Base-by-base conservation (phyloP, 2,888 invertebrate genomes). In the Sesamia inferens region DNA sequence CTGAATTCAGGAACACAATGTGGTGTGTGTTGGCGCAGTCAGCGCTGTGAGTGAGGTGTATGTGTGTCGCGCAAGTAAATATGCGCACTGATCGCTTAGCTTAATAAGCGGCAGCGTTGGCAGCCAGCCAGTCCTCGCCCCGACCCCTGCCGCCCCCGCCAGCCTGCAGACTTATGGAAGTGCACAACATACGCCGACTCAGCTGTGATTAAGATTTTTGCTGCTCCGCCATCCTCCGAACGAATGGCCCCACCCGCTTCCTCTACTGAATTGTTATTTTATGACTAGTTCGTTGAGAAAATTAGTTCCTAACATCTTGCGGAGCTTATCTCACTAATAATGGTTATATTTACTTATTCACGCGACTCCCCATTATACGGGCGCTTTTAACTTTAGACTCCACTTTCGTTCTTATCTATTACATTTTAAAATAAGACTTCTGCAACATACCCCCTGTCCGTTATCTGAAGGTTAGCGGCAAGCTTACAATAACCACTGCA, bases 121-220 rank as follows among this genome's bases (percentile, higher is more conserved):
- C 85, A 55, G 16, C 13, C 44, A 63, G 85, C 85, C 85, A 85
- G 74, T 59, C 67, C 10, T 5, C 65, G 42, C 64, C 71, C 42
- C 19, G 59, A 51, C 68, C 63, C 78, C 70, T 71, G 67, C 6
- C 10, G 13, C 66, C 59, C 54, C 22, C 68, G 13, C 55, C 59
- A 63, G 59, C 61, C 48, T 62, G 64, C 77, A 73, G 75, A 84
- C 83, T 91, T 91, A 90, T 89, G 88, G 86, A 85, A 82, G 84
- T 81, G 88, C 89, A 88, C 88, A 84, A 85, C 87, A 85, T 71
- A 81, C 82, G 86, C 87, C 79, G 88, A 90, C 87, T 91, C 90
- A 85, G 88, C 89, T 76, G 88, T 90, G 89, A 92, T 91, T 92
- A 92, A 92, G 91, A 92, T 91, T 92, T 91, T 87, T 88, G 88